phyloP scores from a whole-genome alignment of 35 echinoderm and acorn worm species.

The Lytechinus pictus region DNA sequence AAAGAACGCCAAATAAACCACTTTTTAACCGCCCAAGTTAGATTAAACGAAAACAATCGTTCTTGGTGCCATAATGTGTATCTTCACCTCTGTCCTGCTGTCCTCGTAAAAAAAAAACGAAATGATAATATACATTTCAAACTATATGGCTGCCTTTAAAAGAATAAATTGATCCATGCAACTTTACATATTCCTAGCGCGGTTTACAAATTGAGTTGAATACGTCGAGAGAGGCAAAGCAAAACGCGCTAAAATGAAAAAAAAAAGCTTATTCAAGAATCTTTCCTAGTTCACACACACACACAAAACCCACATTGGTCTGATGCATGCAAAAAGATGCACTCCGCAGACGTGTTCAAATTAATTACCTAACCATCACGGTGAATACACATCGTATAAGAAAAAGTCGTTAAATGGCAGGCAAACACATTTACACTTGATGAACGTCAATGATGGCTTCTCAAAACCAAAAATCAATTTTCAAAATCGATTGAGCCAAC shows the following conservation, averaged over 20 bases:
- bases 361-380: not conserved
- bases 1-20: too few relatives aligned
- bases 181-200: too few relatives aligned
- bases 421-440: not conserved
- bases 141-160: too few relatives aligned
- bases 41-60: too few relatives aligned
- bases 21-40: too few relatives aligned
- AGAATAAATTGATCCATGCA: too few relatives aligned
- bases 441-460: not conserved
- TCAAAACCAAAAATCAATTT: slow-evolving; percentile 7
- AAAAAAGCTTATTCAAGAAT: not conserved
- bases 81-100: too few relatives aligned
- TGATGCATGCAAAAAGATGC: not conserved
- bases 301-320: not conserved
- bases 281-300: not conserved
- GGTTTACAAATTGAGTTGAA: too few relatives aligned
- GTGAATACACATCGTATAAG: not conserved
- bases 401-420: not conserved
- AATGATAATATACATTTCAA: too few relatives aligned
- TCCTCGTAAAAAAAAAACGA: too few relatives aligned
- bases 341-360: not conserved
- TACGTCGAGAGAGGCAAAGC: not conserved
- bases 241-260: not conserved
- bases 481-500: not conserved
- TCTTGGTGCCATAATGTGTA: too few relatives aligned